Percentiles rank a stretch among this genome's conserved stretches.
These are phyloP conservation scores for Phoebastria nigripes DNA, from an alignment of 2,797 vertebrate species.

Conservation along the genomic window DNA sequence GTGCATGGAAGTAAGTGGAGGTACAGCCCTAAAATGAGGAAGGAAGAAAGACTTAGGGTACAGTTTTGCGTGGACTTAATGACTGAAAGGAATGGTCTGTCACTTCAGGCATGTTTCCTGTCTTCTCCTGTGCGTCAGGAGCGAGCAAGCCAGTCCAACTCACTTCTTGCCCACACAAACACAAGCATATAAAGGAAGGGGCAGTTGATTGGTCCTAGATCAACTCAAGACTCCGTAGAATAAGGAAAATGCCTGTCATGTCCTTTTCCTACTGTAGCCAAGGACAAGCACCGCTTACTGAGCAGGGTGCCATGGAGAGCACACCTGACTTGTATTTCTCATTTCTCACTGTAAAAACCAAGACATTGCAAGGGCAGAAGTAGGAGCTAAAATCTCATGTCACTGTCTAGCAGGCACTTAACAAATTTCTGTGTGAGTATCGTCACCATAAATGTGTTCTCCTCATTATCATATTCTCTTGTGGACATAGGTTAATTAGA, in stretches of 20 bases:
- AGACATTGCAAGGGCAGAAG: background rate
- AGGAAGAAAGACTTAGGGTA: background rate
- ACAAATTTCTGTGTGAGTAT: background rate
- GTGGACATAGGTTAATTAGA: constrained; percentile 50
- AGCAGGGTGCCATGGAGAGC: background rate
- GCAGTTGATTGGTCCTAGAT: background rate
- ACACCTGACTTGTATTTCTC: background rate
- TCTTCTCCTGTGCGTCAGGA: background rate
- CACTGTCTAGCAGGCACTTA: background rate
- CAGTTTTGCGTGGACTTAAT: background rate
- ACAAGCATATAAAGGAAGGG: background rate
- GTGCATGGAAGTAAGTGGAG: background rate
- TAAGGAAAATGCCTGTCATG: background rate
- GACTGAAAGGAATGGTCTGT: background rate
- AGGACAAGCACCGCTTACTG: background rate
- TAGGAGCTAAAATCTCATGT: background rate
- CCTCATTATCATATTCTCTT: background rate
- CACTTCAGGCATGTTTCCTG: background rate
- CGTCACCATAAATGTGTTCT: background rate
- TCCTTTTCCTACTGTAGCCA: background rate
- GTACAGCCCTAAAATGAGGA: background rate
- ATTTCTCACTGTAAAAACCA: background rate
- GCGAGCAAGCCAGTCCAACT: background rate
- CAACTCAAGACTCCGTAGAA: background rate
- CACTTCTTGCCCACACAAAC: background rate